Evolutionary conservation across 2,113 vertebrate species (phyloP).

Genomic region (Mystacornis crossleyi): DNA sequence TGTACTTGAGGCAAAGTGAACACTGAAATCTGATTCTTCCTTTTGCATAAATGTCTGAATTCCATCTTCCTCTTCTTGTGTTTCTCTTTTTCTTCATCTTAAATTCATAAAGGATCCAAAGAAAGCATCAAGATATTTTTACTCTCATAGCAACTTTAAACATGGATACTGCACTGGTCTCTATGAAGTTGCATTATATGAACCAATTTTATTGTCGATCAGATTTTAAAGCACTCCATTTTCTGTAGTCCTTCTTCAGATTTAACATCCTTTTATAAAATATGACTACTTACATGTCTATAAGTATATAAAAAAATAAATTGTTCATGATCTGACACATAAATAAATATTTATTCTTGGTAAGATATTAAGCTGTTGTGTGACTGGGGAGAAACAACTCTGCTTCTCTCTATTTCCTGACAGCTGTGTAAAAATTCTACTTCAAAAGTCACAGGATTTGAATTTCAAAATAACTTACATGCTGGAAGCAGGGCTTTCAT

Average conservation of each 20-base stretch:
- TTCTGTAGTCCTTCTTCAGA: neutral
- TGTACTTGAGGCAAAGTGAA: neutral
- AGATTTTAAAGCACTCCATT: neutral
- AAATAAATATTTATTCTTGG: slow-evolving; percentile 45
- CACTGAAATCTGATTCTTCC: neutral
- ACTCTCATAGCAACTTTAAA: neutral
- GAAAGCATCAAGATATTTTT: neutral
- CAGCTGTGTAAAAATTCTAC: slow-evolving; percentile 45
- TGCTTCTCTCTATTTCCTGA: slow-evolving; percentile 11
- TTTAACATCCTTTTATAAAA: neutral
- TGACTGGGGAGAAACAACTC: slow-evolving; percentile 4
- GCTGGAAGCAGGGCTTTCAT: slow-evolving; percentile 27
- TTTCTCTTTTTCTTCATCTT: neutral
- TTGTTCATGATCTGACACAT: neutral
- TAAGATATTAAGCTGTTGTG: neutral
- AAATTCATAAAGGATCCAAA: neutral
- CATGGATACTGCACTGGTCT: neutral
- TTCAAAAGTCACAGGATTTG: slow-evolving; percentile 54
- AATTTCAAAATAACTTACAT: slow-evolving; percentile 54
- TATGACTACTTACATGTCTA: neutral
- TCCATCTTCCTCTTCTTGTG: neutral
- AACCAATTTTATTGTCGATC: neutral
- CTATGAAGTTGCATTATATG: neutral
- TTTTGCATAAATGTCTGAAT: slow-evolving; percentile 5
- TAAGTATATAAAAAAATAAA: neutral